phyloP scores from a whole-genome alignment of 30 jellyfish, hydroid and myxozoan species.

The Catostylus mosaicus region DNA sequence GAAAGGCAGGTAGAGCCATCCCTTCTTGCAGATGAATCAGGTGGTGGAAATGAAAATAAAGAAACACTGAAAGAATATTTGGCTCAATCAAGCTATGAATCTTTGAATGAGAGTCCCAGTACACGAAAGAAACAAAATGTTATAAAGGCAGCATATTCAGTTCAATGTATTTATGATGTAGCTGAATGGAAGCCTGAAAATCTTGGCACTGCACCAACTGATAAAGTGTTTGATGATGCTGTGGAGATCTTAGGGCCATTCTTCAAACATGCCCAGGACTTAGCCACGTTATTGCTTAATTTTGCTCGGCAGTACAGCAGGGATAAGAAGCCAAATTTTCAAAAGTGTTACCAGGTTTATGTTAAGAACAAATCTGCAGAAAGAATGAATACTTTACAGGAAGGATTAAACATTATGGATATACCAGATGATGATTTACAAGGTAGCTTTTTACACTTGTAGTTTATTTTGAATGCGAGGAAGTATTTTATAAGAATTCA shows the following conservation, averaged over 20 bases:
- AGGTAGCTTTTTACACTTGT: too few species aligned
- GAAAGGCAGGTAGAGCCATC: slow-evolving; percentile 39
- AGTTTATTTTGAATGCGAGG: too few species aligned
- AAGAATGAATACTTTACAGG: not conserved
- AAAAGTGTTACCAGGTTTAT: slow-evolving; percentile 54
- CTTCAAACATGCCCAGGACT: slow-evolving; percentile 44
- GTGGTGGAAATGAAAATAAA: not conserved
- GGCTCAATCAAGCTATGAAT: slow-evolving; percentile 42
- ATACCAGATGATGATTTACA: slow-evolving; percentile 27
- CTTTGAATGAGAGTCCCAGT: slow-evolving; percentile 65
- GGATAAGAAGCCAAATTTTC: slow-evolving; percentile 64
- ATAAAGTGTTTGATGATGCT: slow-evolving; percentile 62
- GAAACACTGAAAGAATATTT: not conserved
- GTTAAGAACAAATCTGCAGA: slow-evolving; percentile 22
- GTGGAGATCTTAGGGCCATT: slow-evolving; percentile 56
- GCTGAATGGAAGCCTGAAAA: slow-evolving; percentile 72
- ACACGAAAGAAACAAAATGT: slow-evolving; percentile 6
- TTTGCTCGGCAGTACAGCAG: slow-evolving; percentile 62
- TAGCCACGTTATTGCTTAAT: slow-evolving; percentile 52
- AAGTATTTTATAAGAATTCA: too few species aligned
- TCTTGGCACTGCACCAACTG: slow-evolving; percentile 57
- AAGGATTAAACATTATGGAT: not conserved
- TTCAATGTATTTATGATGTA: slow-evolving; percentile 61
- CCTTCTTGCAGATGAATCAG: slow-evolving; percentile 6
- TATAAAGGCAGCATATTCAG: slow-evolving; percentile 21